phyloP scores from a whole-genome alignment of 2,888 invertebrate genomes.

The Pteria penguin region DNA sequence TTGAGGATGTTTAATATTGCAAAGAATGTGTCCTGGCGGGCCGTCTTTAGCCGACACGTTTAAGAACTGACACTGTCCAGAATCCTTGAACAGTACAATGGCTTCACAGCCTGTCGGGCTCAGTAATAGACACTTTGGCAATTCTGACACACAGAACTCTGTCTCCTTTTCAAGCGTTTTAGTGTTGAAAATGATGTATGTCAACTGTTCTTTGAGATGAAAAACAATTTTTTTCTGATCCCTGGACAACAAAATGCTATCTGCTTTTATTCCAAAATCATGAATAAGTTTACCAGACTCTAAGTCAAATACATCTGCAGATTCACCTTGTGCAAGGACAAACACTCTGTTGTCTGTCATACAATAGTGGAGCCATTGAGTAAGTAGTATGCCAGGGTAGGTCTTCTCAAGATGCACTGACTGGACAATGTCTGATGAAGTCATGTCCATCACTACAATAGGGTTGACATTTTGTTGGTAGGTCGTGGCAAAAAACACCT shows the following conservation, averaged over 20 bases:
- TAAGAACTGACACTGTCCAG: conserved; percentile 38
- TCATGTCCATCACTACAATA: conserved; percentile 56
- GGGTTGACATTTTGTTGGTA: conserved; percentile 58
- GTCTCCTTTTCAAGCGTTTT: conserved; percentile 38
- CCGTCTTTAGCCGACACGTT: conserved; percentile 37
- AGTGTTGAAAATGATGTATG: conserved; percentile 45
- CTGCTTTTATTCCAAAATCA: conserved; percentile 52
- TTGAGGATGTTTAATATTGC: conserved; percentile 7
- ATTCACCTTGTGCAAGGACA: conserved; percentile 45
- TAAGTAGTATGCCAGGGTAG: conserved; percentile 59
- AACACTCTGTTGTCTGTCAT: conserved; percentile 49
- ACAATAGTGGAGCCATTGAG: conserved; percentile 55
- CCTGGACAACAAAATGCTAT: conserved; percentile 45
- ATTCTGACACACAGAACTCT: conserved; percentile 12
- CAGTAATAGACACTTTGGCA: conserved; percentile 15
- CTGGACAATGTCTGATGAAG: conserved; percentile 49
- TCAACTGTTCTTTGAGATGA: conserved; percentile 52
- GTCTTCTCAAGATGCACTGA: conserved; percentile 53
- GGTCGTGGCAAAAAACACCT: conserved; percentile 53
- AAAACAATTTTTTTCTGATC: conserved; percentile 47
- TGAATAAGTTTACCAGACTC: conserved; percentile 51
- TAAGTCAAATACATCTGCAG: conserved; percentile 52
- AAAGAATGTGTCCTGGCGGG: conserved; percentile 43
- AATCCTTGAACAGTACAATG: conserved; percentile 43
- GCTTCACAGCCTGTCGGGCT: conserved; percentile 28